Base-by-base conservation (phyloP, 2,113 vertebrate genomes). In the Saccopteryx leptura region DNA sequence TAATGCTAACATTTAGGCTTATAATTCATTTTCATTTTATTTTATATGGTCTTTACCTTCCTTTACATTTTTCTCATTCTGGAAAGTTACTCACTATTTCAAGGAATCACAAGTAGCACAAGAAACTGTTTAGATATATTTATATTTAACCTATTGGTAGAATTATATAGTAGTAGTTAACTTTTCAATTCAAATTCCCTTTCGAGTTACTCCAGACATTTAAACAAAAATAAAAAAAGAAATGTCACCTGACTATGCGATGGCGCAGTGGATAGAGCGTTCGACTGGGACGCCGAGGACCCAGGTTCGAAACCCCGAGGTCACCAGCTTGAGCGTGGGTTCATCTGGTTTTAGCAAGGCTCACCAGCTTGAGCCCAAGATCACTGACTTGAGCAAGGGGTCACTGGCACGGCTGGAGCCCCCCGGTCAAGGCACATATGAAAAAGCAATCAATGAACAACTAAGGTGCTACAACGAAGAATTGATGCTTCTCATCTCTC, bases 171-270 rank as follows among this genome's bases (percentile, higher is more conserved):
- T 91, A 72, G 52, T 69, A 61, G 48, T 69, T 54, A 96, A 81
- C 56, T 74, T 74, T 92, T 82, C n/a, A 14, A 66, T 58, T 93
- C 31, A 85, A 93, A 90, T 85, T 85, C 60, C 48, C 84, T 92
- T 50, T 78, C 18, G 92, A 85, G 5, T 88, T 75, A 76, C 33
- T 93, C 63, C 19, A 91, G 66, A 80, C 10, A 76, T 61, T 63
- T 26, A 84, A 95, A 93, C 28, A 85, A 75, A 95, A 52, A 50
- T 54, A 63, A 90, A 91, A 84, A 88, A 28, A 58, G 31, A 72
- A 71, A 85, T 68, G 61, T 76, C 39, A 39, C 54, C 78, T 69
- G 66, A 61, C 33, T 39, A 39, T 39, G 39, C 3, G 39, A 39
- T 39, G 39, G 39, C 39, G 39, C 39, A 39, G 39, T 39, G 39